Base-by-base conservation (phyloP, 2,888 invertebrate species). In the Andrena praecox region DNA sequence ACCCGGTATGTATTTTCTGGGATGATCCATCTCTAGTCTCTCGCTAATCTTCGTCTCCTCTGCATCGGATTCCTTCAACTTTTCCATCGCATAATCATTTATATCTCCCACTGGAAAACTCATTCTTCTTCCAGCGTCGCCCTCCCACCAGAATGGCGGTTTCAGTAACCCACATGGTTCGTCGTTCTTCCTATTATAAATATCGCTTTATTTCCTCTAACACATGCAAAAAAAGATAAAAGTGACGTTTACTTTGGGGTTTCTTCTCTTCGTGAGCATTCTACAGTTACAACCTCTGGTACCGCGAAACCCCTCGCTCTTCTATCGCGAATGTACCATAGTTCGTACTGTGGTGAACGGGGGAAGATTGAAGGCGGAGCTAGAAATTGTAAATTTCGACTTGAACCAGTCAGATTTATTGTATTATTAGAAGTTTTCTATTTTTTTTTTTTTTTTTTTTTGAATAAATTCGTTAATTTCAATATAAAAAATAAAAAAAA, bases 321-420 rank as follows among this genome's bases (percentile, higher is more conserved):
- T 10, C 2, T 62, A 8, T 77, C 24, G 2, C 60, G 77, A 27
- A 74, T 77, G 16, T 80, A 29, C 42, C 54, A 48, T 5, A 71
- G 27, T 67, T 85, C 85, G 24, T 73, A 77, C n/a, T 83, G 82
- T 3, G 4, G 29, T 0, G 85, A 83, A 2, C 85, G 85, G 2
- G 85, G 85, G 20, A 86, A 85, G 4, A 75, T n/a, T 7, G 80
- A 68, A 12, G 12, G 59, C 6, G 2, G 0, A 7, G 29, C 85
- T 86, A 16, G 0, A 35, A 42, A 16, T 31, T 0, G 16, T 12
- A 8, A 68, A 63, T 56, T 67, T 10, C 27, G 1, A 1, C 6
- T 42, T 5, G 0, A 12, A 24, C 16, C 4, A n/a, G n/a, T 50
- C 8, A 12, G 12, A 8, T 56, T 27, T 24, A 56, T 4, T 10